Base-by-base conservation (phyloP, 2,888 invertebrate genomes). In the Pecten maximus region DNA sequence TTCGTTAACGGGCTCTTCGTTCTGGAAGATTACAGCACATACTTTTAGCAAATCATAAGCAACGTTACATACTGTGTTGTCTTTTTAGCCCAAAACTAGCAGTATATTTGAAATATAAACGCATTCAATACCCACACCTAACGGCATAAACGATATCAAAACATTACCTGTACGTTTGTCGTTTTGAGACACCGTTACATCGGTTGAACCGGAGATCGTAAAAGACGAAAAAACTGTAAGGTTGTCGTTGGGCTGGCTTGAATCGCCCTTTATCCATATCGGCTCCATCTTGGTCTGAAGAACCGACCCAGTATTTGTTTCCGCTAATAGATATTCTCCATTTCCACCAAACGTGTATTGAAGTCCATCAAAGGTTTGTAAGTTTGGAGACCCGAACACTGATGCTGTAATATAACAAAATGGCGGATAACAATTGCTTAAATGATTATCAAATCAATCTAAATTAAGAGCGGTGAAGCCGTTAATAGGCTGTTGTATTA, bases 121-220 rank as follows among this genome's bases (percentile, higher is more conserved):
- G 44, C 19, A 4, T 40, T 39, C 40, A 23, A n/a, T 35, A 19
- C 19, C 87, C 28, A 23, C 28, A 10, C n/a, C 28, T 35, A 87
- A 15, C 40, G 28, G n/a, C n/a, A n/a, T n/a, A n/a, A n/a, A n/a
- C n/a, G n/a, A n/a, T n/a, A n/a, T n/a, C n/a, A n/a, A n/a, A n/a
- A n/a, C n/a, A n/a, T n/a, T 19, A 90, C 90, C 90, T 39, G 54
- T 88, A 19, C 90, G 48, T 86, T 90, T 90, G 39, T 90, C 90
- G 74, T 90, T 88, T n/a, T 88, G 87, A 35, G 86, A 74, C 23
- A 90, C 48, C 0, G 90, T 90, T 12, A 90, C 86, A 35, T 90
- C 88, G n/a, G 88, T 23, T 40, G 88, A 35, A 35, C 88, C 88
- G 23, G 19, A n/a, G 16, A 40, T 16, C 3, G 74, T 39, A 44